These are phyloP conservation scores for Halichondria panicea DNA, from an alignment of 37 sponge, comb jelly and placozoan species.

Conservation along the genomic window DNA sequence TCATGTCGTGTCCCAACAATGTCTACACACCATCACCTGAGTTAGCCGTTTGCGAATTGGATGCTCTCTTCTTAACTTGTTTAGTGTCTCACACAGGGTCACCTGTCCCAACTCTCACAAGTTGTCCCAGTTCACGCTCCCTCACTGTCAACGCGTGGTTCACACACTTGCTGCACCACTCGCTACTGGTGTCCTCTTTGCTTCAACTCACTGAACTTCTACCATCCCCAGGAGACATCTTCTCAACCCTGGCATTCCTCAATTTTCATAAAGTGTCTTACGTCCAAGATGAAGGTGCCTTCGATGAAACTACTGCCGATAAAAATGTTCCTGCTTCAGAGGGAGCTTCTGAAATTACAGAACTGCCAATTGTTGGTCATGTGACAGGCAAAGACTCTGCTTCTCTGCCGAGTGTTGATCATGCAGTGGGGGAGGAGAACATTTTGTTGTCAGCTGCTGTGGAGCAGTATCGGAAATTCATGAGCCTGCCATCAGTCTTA, in stretches of 20 bases:
- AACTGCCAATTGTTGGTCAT: no score
- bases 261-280: slow-evolving; percentile 27
- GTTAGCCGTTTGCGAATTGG: slow-evolving; percentile 14
- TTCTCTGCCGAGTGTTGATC: no score
- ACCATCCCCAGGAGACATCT: slow-evolving; percentile 18
- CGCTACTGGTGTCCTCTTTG: slow-evolving; percentile 24
- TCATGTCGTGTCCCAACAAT: slow-evolving; percentile 8
- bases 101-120: slow-evolving; percentile 1
- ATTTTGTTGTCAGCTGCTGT: no score
- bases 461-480: no score
- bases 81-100: neutral
- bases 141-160: slow-evolving; percentile 26
- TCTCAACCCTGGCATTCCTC: slow-evolving; percentile 24
- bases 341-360: neutral
- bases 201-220: slow-evolving; percentile 13
- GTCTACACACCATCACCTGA: neutral
- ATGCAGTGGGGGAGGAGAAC: no score
- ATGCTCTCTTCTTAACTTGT: slow-evolving; percentile 35
- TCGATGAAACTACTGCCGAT: no score
- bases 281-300: no score
- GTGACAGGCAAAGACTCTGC: no score
- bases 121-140: slow-evolving; percentile 10
- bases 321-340: no score
- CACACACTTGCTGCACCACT: slow-evolving; percentile 36
- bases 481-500: slow-evolving; percentile 4